phyloP scores from a whole-genome alignment of 2,797 vertebrate genomes.

The Rachycentron canadum region DNA sequence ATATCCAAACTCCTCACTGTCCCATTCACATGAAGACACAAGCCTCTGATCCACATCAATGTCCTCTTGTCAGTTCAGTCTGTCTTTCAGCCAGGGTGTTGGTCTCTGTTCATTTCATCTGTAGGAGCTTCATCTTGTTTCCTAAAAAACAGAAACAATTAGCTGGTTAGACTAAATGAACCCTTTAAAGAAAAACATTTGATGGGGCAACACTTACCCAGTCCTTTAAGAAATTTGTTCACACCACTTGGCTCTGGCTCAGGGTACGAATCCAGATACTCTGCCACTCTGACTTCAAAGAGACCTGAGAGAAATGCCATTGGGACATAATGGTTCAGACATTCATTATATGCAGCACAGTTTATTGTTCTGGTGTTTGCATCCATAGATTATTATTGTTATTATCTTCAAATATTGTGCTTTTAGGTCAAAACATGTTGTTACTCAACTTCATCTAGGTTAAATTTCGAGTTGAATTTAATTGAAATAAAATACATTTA shows the following conservation, averaged over 20 bases:
- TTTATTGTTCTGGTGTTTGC: background rate
- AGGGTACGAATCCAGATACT: constrained; percentile 91
- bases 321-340: background rate
- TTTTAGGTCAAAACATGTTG: background rate
- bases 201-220: constrained; percentile 85
- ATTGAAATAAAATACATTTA: constrained; percentile 19
- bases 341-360: background rate
- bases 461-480: constrained; percentile 13
- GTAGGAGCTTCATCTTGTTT: constrained; percentile 88
- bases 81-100: constrained; percentile 26
- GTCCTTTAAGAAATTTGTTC: constrained; percentile 94
- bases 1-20: background rate
- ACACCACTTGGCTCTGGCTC: constrained; percentile 91
- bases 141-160: constrained; percentile 71
- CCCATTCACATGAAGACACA: constrained; percentile 11
- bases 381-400: background rate
- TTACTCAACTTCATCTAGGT: constrained; percentile 7
- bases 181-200: background rate
- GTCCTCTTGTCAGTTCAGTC: constrained; percentile 38
- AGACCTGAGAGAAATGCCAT: constrained; percentile 85
- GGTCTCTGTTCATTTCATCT: constrained; percentile 80
- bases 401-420: background rate
- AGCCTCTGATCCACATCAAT: constrained; percentile 19
- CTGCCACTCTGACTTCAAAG: constrained; percentile 92
- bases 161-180: background rate